phyloP scores from a whole-genome alignment of 2,797 vertebrate species.

The Takifugu rubripes region DNA sequence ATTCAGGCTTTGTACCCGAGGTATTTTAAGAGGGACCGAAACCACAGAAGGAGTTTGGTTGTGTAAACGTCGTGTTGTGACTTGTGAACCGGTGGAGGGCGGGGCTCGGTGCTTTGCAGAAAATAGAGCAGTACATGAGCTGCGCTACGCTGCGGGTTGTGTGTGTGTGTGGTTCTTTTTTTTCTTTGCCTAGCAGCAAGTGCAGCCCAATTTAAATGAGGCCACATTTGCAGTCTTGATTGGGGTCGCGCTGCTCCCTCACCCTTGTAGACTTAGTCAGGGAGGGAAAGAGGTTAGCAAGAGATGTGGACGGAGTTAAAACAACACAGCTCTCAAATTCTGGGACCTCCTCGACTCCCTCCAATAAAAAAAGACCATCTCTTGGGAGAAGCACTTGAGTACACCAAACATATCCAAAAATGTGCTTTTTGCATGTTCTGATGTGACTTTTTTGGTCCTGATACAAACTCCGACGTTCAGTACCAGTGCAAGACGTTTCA shows the following conservation, averaged over 20 bases:
- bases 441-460: conserved; percentile 22
- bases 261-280: conserved; percentile 58
- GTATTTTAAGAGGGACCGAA: conserved; percentile 76
- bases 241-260: conserved; percentile 60
- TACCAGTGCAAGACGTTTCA: too few relatives aligned
- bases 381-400: conserved; percentile 48
- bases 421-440: conserved; percentile 29
- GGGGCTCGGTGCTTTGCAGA: conserved; percentile 53
- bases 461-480: too few relatives aligned
- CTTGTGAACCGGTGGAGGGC: conserved; percentile 57
- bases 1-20: conserved; percentile 71
- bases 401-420: conserved; percentile 58
- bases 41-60: conserved; percentile 64
- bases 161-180: conserved; percentile 15
- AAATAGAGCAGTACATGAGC: conserved; percentile 55
- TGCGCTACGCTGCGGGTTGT: conserved; percentile 37
- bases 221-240: conserved; percentile 63
- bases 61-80: conserved; percentile 72
- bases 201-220: conserved; percentile 51
- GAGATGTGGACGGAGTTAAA: conserved; percentile 52
- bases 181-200: conserved; percentile 37
- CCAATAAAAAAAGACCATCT: conserved; percentile 44
- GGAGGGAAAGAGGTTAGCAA: conserved; percentile 20
- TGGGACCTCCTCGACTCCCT: conserved; percentile 38
- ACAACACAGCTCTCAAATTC: conserved; percentile 54